Evolutionary conservation across 2,797 vertebrate species (phyloP).

Genomic region (Rhyacichthys aspro): DNA sequence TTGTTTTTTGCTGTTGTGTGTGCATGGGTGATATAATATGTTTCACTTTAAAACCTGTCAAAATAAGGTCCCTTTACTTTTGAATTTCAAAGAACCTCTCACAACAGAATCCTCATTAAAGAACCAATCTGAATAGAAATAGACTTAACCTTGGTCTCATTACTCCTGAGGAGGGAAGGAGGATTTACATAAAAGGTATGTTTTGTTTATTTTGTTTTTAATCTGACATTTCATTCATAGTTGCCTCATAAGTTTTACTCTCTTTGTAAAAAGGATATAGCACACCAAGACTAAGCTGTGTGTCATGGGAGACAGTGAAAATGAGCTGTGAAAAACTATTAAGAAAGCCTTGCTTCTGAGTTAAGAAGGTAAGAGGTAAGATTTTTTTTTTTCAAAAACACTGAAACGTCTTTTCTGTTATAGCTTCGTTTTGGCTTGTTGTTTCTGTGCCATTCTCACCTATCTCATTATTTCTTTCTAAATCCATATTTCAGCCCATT

Average conservation of each 20-base stretch:
- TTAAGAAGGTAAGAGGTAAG: neutral
- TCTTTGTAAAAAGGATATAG: neutral
- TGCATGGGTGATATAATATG: neutral
- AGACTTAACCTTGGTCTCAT: neutral
- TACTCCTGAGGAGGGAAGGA: too few species aligned
- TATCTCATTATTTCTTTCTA: neutral
- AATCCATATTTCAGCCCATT: neutral
- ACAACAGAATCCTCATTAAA: neutral
- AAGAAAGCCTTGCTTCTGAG: neutral
- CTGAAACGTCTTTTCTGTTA: neutral
- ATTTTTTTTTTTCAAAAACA: too few species aligned
- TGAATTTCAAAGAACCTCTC: neutral
- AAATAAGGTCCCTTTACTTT: neutral
- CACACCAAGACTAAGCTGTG: neutral
- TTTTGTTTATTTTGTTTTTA: neutral
- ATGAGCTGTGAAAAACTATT: constrained; percentile 2
- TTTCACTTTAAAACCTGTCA: too few species aligned
- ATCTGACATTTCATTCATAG: neutral
- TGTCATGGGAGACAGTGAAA: neutral
- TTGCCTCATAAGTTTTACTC: neutral
- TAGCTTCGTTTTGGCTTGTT: neutral
- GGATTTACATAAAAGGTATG: neutral
- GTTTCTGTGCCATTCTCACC: neutral
- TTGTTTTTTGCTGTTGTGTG: neutral
- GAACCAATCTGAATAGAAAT: neutral